Conservation (phyloP, 2,888 invertebrate species). For the Lasioglossum leucozonium region DNA sequence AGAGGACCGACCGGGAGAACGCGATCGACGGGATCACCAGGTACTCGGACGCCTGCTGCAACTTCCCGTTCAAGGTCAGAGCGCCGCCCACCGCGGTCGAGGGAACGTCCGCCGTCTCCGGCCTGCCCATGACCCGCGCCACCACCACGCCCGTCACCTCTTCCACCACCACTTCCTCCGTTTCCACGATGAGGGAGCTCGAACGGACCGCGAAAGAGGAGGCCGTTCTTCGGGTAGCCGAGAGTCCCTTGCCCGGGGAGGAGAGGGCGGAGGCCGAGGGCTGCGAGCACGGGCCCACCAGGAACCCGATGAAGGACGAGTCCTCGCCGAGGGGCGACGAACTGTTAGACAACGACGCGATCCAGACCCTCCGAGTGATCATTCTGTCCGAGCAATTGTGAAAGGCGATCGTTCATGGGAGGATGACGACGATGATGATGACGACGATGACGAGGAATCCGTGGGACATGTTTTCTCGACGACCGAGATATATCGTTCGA, state of each 20-base stretch:
- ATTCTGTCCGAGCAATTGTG: conserved; percentile 84
- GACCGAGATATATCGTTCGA: conserved; percentile 57
- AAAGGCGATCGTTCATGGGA: conserved; percentile 49
- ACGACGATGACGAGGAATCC: too few species aligned
- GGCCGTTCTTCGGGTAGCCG: conserved; percentile 10
- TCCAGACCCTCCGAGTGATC: conserved; percentile 82
- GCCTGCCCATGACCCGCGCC: conserved; percentile 21
- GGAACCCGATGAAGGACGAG: conserved; percentile 31
- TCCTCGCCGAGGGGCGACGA: conserved; percentile 76
- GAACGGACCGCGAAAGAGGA: background rate
- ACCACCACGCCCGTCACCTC: conserved; percentile 26
- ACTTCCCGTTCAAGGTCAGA: conserved; percentile 35
- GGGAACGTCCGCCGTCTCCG: background rate
- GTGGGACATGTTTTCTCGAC: conserved; percentile 21
- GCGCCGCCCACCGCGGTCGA: conserved; percentile 29
- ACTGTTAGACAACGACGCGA: conserved; percentile 80
- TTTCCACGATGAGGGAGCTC: conserved; percentile 25
- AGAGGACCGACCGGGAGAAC: background rate
- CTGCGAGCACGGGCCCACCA: conserved; percentile 76
- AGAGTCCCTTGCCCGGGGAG: conserved; percentile 73
- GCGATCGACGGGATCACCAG: background rate
- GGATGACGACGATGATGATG: background rate
- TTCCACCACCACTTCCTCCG: conserved; percentile 38
- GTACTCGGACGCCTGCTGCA: conserved; percentile 44
- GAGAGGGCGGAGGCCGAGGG: conserved; percentile 82